A percentile compares a stretch with the other conserved stretches of the same genome.
Conservation (phyloP, 2,888 invertebrate species). For the Coenonympha glycerion region DNA sequence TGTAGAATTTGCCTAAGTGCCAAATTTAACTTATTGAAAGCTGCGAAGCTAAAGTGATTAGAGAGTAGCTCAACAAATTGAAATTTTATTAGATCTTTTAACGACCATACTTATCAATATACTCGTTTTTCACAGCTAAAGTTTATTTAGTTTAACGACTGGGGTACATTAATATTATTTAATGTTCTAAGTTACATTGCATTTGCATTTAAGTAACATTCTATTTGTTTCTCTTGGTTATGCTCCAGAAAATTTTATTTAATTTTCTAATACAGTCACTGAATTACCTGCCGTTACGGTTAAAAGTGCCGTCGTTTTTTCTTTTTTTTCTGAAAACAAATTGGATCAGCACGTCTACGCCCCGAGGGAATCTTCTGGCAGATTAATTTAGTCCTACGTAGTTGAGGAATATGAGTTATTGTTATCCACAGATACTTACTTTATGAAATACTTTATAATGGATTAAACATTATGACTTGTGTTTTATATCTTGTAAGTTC, state of each 20-base stretch:
- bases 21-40: not conserved
- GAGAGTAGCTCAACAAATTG: not conserved
- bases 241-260: slow-evolving; percentile 22
- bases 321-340: slow-evolving; percentile 49
- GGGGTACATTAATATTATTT: not conserved
- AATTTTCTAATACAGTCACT: slow-evolving; percentile 18
- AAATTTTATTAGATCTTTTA: not conserved
- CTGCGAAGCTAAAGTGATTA: not conserved
- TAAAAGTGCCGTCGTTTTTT: slow-evolving; percentile 9
- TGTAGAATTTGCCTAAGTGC: too few relatives aligned
- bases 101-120: not conserved
- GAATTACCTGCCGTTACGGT: slow-evolving; percentile 26
- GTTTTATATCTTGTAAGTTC: not conserved
- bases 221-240: slow-evolving; percentile 8
- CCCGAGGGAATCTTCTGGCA: slow-evolving; percentile 31
- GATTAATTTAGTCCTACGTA: slow-evolving; percentile 25
- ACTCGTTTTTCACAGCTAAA: not conserved
- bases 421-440: slow-evolving; percentile 8
- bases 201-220: slow-evolving; percentile 8
- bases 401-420: slow-evolving; percentile 15
- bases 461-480: not conserved
- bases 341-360: slow-evolving; percentile 43
- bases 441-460: slow-evolving; percentile 11
- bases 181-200: not conserved
- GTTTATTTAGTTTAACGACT: not conserved